A percentile compares a stretch with the other conserved stretches of the same genome.
phyloP scores from a whole-genome alignment of 2,113 vertebrate genomes.

The Puma concolor region DNA sequence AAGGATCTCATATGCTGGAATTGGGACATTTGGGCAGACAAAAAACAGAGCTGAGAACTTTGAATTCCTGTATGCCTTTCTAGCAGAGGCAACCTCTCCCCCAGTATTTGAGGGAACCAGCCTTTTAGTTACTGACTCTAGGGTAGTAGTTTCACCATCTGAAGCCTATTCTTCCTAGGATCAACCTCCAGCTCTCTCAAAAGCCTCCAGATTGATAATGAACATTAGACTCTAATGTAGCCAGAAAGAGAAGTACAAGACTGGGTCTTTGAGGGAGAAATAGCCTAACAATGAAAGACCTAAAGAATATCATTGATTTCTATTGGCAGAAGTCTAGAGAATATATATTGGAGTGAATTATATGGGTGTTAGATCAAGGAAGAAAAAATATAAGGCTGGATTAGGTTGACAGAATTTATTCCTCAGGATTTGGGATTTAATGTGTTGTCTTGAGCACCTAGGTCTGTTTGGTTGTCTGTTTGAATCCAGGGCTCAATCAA shows the following conservation, averaged over 20 bases:
- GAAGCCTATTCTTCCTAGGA: background rate
- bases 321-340: background rate
- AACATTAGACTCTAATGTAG: background rate
- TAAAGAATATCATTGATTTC: background rate
- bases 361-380: background rate
- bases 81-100: background rate
- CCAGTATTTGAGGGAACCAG: background rate
- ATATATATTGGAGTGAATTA: background rate
- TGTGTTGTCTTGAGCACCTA: background rate
- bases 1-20: background rate
- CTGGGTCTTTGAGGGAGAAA: background rate
- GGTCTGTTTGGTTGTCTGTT: background rate
- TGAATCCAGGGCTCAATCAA: background rate
- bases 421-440: slow-evolving; percentile 1
- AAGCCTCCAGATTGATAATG: background rate
- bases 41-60: background rate
- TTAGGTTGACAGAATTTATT: slow-evolving; percentile 12
- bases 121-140: background rate
- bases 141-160: background rate
- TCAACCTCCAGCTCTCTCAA: background rate
- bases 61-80: background rate
- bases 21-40: background rate
- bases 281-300: background rate
- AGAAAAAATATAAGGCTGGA: background rate
- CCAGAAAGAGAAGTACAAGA: background rate